These are phyloP conservation scores for Premnoplex brunnescens DNA, from an alignment of 2,797 vertebrate genomes.

Conservation along the genomic window DNA sequence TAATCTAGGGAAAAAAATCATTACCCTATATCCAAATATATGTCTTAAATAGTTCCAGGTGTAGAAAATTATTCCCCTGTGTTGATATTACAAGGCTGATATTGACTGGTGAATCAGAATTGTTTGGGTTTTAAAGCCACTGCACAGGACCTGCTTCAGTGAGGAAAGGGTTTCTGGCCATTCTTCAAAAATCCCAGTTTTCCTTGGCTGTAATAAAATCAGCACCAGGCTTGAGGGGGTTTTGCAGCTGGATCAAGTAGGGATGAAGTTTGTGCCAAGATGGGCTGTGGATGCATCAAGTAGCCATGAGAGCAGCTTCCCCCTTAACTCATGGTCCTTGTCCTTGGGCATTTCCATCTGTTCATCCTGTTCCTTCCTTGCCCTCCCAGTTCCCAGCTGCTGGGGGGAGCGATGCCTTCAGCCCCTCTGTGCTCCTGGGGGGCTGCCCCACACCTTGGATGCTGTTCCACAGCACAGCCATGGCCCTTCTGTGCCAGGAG, in stretches of 20 bases:
- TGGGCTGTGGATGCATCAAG: neutral
- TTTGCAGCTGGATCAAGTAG: neutral
- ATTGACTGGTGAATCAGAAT: neutral
- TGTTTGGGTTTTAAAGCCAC: neutral
- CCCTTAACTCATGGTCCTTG: accelerated
- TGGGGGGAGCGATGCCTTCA: neutral
- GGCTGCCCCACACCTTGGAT: neutral
- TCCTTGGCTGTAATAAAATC: neutral
- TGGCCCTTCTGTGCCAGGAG: neutral
- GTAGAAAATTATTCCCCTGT: neutral
- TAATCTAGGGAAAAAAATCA: neutral
- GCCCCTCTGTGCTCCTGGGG: neutral
- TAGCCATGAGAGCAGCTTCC: neutral
- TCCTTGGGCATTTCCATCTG: neutral
- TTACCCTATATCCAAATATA: neutral
- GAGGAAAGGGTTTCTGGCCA: neutral
- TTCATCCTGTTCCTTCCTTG: neutral
- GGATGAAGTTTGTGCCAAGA: neutral
- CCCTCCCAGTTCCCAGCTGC: neutral
- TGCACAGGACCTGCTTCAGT: neutral
- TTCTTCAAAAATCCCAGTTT: neutral
- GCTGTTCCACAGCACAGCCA: neutral
- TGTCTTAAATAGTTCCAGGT: neutral
- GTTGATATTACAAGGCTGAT: neutral
- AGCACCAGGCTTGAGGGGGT: neutral